Percentiles rank a stretch among this genome's conserved stretches.
Conservation (phyloP, 2,888 invertebrate species). For the Ametastegia equiseti region DNA sequence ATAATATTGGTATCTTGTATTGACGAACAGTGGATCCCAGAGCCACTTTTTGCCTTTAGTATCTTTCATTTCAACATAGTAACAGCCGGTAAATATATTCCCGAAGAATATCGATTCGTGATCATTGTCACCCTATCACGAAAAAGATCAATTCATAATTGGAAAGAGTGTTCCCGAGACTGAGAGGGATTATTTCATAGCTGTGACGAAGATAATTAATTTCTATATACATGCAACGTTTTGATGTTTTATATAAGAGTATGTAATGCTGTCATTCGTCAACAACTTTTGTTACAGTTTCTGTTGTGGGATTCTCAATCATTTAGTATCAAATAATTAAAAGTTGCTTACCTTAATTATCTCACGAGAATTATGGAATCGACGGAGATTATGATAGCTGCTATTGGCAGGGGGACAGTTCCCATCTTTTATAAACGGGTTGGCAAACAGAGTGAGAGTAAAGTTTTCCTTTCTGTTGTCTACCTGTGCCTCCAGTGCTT, state of each 20-base stretch:
- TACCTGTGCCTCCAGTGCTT: background rate
- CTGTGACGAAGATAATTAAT: background rate
- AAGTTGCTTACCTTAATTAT: background rate
- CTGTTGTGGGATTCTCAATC: background rate
- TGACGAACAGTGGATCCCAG: background rate
- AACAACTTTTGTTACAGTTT: background rate
- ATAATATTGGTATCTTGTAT: slow-evolving; percentile 10
- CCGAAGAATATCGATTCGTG: background rate
- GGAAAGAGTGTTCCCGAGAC: background rate
- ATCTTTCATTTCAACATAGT: slow-evolving; percentile 5
- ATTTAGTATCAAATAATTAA: background rate
- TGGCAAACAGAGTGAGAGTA: background rate
- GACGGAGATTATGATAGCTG: background rate
- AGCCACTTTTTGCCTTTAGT: slow-evolving; percentile 14
- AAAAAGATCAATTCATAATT: background rate
- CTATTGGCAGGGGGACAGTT: background rate
- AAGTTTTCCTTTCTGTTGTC: slow-evolving; percentile 1
- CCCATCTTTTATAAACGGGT: background rate
- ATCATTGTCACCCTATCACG: background rate
- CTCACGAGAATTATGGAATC: background rate
- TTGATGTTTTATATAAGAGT: background rate
- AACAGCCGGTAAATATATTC: slow-evolving; percentile 29
- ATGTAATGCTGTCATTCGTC: background rate
- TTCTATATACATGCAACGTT: background rate
- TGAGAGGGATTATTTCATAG: background rate